Evolutionary conservation across 2,888 invertebrate species (phyloP).

Genomic region (Noctuana brunneofusca): DNA sequence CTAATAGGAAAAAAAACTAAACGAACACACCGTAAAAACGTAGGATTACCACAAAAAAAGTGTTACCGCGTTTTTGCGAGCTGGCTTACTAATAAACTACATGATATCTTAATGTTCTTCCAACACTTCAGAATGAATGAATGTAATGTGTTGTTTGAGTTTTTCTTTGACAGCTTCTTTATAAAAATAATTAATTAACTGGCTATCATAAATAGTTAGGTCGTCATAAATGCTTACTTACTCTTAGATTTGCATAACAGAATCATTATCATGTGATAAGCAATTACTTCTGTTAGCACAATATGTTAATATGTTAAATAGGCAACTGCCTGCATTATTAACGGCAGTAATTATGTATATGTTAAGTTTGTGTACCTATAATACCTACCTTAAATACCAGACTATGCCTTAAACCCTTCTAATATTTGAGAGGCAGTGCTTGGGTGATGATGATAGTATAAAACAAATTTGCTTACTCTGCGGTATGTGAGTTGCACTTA

Average conservation of each 20-base stretch:
- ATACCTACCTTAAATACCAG: too few species aligned
- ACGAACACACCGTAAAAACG: conserved; percentile 12
- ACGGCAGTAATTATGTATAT: not conserved
- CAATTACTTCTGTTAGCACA: conserved; percentile 11
- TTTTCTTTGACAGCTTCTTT: conserved; percentile 1
- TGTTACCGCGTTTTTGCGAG: conserved; percentile 19
- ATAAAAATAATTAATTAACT: conserved; percentile 23
- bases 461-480: not conserved
- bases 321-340: not conserved
- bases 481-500: not conserved
- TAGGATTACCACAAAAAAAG: conserved; percentile 6
- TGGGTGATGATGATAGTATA: too few species aligned
- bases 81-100: not conserved
- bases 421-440: too few species aligned
- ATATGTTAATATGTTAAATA: conserved; percentile 9
- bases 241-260: conserved; percentile 13
- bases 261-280: conserved; percentile 15
- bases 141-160: conserved; percentile 10
- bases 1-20: conserved; percentile 25
- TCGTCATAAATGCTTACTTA: conserved; percentile 7
- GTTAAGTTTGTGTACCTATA: too few species aligned
- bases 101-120: conserved; percentile 20
- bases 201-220: conserved; percentile 7
- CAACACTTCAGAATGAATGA: not conserved
- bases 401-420: too few species aligned